A percentile compares a stretch with the other conserved stretches of the same genome.
These are phyloP conservation scores for Lepisosteus oculatus DNA, from an alignment of 2,113 vertebrate genomes.

Conservation along the genomic window DNA sequence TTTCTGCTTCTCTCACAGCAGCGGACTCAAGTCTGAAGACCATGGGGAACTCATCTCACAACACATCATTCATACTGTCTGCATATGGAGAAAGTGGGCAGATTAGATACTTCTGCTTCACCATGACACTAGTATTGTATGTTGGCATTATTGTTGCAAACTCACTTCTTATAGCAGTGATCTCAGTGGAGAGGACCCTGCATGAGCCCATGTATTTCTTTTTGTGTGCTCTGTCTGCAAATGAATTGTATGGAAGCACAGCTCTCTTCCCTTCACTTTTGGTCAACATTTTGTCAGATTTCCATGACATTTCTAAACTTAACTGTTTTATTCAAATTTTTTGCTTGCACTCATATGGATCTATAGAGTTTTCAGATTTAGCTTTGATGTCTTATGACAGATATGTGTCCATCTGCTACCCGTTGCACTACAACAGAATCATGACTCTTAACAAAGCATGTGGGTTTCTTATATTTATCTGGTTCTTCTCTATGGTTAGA, in stretches of 20 bases:
- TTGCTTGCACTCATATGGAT: conserved; percentile 14
- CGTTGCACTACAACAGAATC: conserved; percentile 29
- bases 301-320: not conserved
- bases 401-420: conserved; percentile 28
- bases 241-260: conserved; percentile 14
- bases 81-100: conserved; percentile 1
- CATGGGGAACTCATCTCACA: too few relatives aligned
- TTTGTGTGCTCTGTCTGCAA: conserved; percentile 16
- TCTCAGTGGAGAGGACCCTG: conserved; percentile 11
- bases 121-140: conserved; percentile 15
- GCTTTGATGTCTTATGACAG: conserved; percentile 33
- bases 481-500: not conserved
- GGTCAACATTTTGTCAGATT: not conserved
- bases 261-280: not conserved
- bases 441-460: conserved; percentile 15
- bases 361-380: not conserved
- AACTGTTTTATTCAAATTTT: conserved; percentile 20
- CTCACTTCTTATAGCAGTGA: too few relatives aligned
- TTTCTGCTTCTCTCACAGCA: too few relatives aligned
- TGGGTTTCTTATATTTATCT: not conserved
- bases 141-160: not conserved
- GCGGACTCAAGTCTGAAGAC: too few relatives aligned
- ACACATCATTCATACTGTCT: too few relatives aligned
- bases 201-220: conserved; percentile 29
- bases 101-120: not conserved